Percentiles rank a stretch among this genome's conserved stretches.
Conservation (phyloP, 1,140 invertebrate species). For the Fopius arisanus region DNA sequence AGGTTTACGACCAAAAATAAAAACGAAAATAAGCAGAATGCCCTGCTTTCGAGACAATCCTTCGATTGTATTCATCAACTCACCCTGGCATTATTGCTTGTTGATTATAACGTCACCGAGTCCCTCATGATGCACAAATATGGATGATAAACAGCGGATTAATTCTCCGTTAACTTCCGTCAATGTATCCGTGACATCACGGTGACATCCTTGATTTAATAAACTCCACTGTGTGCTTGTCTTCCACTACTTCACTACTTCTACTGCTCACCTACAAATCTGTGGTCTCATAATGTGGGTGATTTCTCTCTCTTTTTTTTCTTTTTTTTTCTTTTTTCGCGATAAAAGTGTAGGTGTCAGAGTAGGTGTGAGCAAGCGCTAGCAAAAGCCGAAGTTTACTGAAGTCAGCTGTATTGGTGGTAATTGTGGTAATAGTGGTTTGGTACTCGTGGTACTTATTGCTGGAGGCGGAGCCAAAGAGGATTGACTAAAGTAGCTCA, state of each 20-base stretch:
- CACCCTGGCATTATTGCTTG: constrained; percentile 48
- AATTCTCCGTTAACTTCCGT: constrained; percentile 42
- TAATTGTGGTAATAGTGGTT: too few relatives aligned
- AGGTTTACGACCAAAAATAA: background rate
- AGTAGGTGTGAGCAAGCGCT: background rate
- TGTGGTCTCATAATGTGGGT: background rate
- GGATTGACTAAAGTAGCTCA: too few relatives aligned
- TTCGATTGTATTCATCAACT: background rate
- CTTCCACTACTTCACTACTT: too few relatives aligned
- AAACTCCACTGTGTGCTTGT: constrained; percentile 40
- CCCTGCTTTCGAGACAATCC: background rate
- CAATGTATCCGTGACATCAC: constrained; percentile 35
- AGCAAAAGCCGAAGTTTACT: too few relatives aligned
- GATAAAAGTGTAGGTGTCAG: background rate
- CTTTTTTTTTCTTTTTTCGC: too few relatives aligned
- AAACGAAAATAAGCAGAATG: background rate
- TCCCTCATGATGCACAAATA: constrained; percentile 27
- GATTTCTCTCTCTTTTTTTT: background rate
- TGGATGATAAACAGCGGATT: constrained; percentile 24
- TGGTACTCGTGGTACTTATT: too few relatives aligned
- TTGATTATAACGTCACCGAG: constrained; percentile 26
- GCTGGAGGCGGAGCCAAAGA: too few relatives aligned
- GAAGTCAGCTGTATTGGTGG: too few relatives aligned
- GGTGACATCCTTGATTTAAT: constrained; percentile 48
- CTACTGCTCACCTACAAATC: background rate